Evolutionary conservation across 2,797 vertebrate species (phyloP).

Genomic region (Sebastes matsubarae): DNA sequence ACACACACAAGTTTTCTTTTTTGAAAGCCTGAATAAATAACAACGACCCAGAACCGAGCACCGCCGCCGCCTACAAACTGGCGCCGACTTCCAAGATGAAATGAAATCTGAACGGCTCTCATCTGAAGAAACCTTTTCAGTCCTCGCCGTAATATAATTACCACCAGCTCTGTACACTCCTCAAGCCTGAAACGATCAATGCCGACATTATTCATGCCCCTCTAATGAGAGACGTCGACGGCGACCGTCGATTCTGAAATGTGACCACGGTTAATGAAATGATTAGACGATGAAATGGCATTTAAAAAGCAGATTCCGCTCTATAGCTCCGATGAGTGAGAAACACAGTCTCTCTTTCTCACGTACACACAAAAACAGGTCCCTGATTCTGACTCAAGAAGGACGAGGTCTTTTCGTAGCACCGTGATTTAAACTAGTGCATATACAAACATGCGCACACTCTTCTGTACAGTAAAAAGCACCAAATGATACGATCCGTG

Average conservation of each 20-base stretch:
- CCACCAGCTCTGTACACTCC: slow-evolving; percentile 18
- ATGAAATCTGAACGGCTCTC: slow-evolving; percentile 1
- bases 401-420: slow-evolving; percentile 80
- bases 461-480: slow-evolving; percentile 70
- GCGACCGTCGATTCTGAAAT: slow-evolving; percentile 33
- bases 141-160: slow-evolving; percentile 12
- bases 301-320: slow-evolving; percentile 31
- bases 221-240: slow-evolving; percentile 24
- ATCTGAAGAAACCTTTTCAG: neutral
- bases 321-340: slow-evolving; percentile 28
- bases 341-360: slow-evolving; percentile 33
- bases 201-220: slow-evolving; percentile 6
- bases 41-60: neutral
- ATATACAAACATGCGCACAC: slow-evolving; percentile 24
- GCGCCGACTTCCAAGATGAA: slow-evolving; percentile 12
- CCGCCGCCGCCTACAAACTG: neutral
- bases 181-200: slow-evolving; percentile 23
- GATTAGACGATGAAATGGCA: slow-evolving; percentile 18
- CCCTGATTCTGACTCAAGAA: slow-evolving; percentile 82
- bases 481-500: slow-evolving; percentile 38
- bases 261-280: slow-evolving; percentile 43
- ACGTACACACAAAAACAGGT: slow-evolving; percentile 50
- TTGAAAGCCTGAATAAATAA: slow-evolving; percentile 61
- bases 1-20: slow-evolving; percentile 5
- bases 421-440: slow-evolving; percentile 80